Percentiles rank a stretch among this genome's conserved stretches.
phyloP scores from a whole-genome alignment of 2,113 vertebrate genomes.

The Megaceryle maxima region DNA sequence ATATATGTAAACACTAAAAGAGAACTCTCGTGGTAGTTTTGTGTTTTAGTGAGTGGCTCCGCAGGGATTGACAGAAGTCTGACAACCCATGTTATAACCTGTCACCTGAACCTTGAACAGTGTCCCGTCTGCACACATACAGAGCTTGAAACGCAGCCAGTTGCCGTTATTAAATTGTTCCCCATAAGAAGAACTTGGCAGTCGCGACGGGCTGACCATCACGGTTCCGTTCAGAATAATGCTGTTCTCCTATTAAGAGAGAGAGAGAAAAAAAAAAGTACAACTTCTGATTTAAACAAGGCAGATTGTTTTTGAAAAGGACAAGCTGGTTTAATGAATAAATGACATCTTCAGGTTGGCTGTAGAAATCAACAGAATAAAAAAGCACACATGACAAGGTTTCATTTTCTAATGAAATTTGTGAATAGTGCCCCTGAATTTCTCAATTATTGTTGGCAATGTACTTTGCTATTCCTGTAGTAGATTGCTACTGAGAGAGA shows the following conservation, averaged over 20 bases:
- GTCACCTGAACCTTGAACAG: conserved; percentile 94
- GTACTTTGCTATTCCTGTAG: neutral
- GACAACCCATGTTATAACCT: conserved; percentile 91
- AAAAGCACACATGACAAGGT: neutral
- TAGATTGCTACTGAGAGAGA: accelerated
- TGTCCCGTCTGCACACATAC: conserved; percentile 93
- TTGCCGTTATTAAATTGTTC: conserved; percentile 79
- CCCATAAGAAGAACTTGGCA: conserved; percentile 81
- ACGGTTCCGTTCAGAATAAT: conserved; percentile 94
- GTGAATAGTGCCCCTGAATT: neutral
- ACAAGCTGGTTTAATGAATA: neutral
- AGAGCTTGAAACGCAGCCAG: conserved; percentile 94
- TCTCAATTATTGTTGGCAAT: neutral
- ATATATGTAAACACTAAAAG: neutral
- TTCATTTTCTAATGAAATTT: neutral
- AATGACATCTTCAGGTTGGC: neutral
- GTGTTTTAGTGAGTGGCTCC: conserved; percentile 73
- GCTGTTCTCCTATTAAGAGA: conserved; percentile 84
- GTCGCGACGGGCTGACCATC: conserved; percentile 86
- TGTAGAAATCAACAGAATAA: neutral
- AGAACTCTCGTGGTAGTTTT: neutral
- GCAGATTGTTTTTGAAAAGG: neutral
- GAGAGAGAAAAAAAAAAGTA: neutral
- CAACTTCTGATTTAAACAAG: neutral
- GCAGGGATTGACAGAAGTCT: conserved; percentile 90